Percentiles rank a stretch among this genome's conserved stretches.
These are phyloP conservation scores for Incurvaria masculella DNA, from an alignment of 2,888 invertebrate genomes.

Conservation along the genomic window DNA sequence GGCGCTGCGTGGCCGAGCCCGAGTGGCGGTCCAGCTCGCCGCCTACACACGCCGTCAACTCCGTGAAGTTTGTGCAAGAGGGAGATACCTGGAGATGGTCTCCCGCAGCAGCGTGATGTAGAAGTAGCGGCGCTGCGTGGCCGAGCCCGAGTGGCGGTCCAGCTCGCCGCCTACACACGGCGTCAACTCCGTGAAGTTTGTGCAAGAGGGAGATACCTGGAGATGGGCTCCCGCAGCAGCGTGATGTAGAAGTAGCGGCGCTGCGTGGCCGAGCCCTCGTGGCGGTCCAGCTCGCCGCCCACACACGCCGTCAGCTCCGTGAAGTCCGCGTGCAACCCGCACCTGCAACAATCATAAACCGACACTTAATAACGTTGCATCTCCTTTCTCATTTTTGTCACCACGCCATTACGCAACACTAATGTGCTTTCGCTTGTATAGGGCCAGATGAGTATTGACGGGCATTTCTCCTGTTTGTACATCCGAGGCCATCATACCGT, in stretches of 20 bases:
- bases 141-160: constrained; percentile 84
- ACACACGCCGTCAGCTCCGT: constrained; percentile 93
- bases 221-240: constrained; percentile 89
- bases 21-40: constrained; percentile 89
- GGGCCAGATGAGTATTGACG: too few relatives aligned
- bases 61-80: constrained; percentile 99
- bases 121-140: constrained; percentile 84
- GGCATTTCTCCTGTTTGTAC: too few relatives aligned
- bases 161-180: constrained; percentile 87
- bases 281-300: constrained; percentile 85
- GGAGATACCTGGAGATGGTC: constrained; percentile 79
- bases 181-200: constrained; percentile 92
- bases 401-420: too few relatives aligned
- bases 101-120: constrained; percentile 95
- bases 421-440: too few relatives aligned
- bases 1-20: constrained; percentile 72
- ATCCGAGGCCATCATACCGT: too few relatives aligned
- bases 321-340: constrained; percentile 98
- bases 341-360: constrained; percentile 50
- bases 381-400: too few relatives aligned
- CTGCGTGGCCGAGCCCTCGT: constrained; percentile 78
- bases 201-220: constrained; percentile 40
- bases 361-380: too few relatives aligned
- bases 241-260: constrained; percentile 96
- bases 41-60: constrained; percentile 88